phyloP scores from a whole-genome alignment of 2,888 invertebrate genomes.

The Tanytarsus gracilentus region DNA sequence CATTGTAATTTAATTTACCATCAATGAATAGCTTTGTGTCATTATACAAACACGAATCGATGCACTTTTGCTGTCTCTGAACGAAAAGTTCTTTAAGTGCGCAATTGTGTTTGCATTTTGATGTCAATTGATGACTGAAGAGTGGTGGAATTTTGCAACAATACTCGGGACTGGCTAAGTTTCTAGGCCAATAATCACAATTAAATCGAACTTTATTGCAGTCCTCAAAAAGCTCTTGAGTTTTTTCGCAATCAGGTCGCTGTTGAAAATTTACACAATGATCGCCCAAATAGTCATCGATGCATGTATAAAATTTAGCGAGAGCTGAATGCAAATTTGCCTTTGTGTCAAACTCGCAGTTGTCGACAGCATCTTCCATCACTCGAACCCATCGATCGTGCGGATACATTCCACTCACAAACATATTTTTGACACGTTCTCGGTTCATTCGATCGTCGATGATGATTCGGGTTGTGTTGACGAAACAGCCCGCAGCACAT shows the following conservation, averaged over 20 bases:
- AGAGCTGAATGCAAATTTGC: background rate
- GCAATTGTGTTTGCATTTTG: background rate
- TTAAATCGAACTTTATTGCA: background rate
- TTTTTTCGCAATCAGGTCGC: background rate
- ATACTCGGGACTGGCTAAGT: background rate
- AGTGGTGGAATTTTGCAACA: constrained; percentile 3
- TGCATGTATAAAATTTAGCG: background rate
- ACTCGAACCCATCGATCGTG: background rate
- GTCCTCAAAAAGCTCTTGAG: background rate
- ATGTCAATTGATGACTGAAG: background rate
- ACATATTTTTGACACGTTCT: background rate
- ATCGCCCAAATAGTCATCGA: background rate
- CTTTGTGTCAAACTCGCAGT: background rate
- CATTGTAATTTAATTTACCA: background rate
- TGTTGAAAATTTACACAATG: background rate
- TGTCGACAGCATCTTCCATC: background rate
- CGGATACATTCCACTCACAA: too few relatives aligned
- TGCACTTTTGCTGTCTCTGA: background rate
- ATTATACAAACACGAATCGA: background rate
- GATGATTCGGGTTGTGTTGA: background rate
- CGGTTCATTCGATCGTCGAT: background rate
- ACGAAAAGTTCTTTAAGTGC: background rate
- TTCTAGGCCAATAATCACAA: background rate
- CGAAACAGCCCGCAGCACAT: background rate
- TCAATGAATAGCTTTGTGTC: background rate